These are phyloP conservation scores for Rafetus swinhoei DNA, from an alignment of 2,113 vertebrate genomes.

Conservation along the genomic window DNA sequence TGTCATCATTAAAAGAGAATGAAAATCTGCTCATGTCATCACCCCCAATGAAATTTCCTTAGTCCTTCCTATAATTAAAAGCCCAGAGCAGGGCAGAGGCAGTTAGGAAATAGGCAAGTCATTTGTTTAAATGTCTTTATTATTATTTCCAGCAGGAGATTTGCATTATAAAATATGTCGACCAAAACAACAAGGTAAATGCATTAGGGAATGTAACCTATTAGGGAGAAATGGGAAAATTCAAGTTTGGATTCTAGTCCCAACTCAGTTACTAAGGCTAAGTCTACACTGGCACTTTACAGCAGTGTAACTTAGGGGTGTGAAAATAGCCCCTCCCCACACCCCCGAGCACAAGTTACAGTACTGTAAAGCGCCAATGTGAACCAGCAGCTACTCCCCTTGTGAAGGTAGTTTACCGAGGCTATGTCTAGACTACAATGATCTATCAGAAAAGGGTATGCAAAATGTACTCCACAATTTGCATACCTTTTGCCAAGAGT, in stretches of 20 bases:
- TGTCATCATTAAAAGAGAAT: not conserved
- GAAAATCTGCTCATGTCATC: not conserved
- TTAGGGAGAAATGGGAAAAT: not conserved
- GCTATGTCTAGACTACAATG: too few relatives aligned
- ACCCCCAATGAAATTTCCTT: slow-evolving; percentile 1
- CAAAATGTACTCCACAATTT: too few relatives aligned
- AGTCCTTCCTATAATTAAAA: not conserved
- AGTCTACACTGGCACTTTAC: too few relatives aligned
- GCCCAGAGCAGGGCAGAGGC: slow-evolving; percentile 22
- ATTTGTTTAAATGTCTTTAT: slow-evolving; percentile 9
- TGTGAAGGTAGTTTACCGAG: too few relatives aligned
- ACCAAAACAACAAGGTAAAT: rapidly evolving
- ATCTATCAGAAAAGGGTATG: too few relatives aligned
- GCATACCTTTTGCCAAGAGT: too few relatives aligned
- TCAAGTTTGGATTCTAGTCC: not conserved
- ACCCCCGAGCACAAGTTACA: too few relatives aligned
- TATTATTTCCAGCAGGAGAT: slow-evolving; percentile 16
- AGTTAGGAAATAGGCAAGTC: slow-evolving; percentile 15
- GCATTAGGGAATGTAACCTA: not conserved
- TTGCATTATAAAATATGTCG: not conserved
- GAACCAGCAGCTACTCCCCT: too few relatives aligned
- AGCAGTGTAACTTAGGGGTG: too few relatives aligned
- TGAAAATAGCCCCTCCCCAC: too few relatives aligned
- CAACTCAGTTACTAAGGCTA: not conserved
- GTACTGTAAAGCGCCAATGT: too few relatives aligned